Evolutionary conservation across 2,888 invertebrate species (phyloP).

Genomic region (Drosophila robusta): DNA sequence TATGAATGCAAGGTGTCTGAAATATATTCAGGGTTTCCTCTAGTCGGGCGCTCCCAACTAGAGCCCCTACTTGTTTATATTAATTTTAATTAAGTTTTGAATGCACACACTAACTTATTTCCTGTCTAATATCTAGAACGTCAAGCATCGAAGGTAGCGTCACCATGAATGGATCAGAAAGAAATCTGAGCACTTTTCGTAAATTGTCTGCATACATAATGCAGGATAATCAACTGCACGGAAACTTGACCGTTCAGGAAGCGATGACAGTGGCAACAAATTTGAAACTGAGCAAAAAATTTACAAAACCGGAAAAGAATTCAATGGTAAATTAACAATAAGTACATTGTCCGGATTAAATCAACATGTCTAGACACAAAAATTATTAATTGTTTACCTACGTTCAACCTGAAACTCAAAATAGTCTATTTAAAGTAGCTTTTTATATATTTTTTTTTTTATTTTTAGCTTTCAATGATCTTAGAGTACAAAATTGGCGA

Average conservation of each 20-base stretch:
- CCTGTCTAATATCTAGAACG: constrained; percentile 86
- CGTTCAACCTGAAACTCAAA: constrained; percentile 15
- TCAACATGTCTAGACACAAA: constrained; percentile 4
- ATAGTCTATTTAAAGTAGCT: constrained; percentile 24
- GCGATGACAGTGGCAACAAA: constrained; percentile 97
- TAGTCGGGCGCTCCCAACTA: too few relatives aligned
- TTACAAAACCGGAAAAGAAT: constrained; percentile 90
- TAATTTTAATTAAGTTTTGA: too few relatives aligned
- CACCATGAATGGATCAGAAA: constrained; percentile 93
- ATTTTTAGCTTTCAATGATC: constrained; percentile 17
- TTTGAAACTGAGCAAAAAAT: constrained; percentile 92
- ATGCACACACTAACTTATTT: too few relatives aligned
- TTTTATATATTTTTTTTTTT: constrained; percentile 6
- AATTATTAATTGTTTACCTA: not conserved
- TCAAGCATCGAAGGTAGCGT: constrained; percentile 93
- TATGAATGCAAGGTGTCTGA: too few relatives aligned
- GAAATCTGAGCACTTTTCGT: constrained; percentile 93
- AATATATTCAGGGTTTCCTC: too few relatives aligned
- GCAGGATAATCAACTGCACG: constrained; percentile 97
- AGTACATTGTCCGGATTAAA: not conserved
- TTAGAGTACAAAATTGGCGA: not conserved
- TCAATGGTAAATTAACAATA: constrained; percentile 89
- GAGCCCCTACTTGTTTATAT: too few relatives aligned
- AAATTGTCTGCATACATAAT: constrained; percentile 97
- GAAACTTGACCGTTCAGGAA: constrained; percentile 96